Conservation (phyloP, 2,113 vertebrate species). For the Entelurus aequoreus region DNA sequence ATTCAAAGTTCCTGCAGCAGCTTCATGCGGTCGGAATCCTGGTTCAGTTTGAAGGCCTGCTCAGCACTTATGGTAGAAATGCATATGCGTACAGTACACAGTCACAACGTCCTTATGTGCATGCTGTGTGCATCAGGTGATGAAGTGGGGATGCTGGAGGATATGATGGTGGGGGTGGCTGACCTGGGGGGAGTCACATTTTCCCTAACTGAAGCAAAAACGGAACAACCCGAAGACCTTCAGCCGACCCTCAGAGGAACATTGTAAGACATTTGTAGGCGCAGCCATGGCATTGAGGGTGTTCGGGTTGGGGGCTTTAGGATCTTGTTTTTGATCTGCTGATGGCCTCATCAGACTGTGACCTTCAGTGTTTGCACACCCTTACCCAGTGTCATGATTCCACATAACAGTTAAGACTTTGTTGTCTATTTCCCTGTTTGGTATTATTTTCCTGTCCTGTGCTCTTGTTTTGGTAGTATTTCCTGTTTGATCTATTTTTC, state of each 20-base stretch:
- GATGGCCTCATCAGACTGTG: neutral
- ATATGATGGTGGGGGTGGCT: constrained; percentile 85
- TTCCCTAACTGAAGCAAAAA: constrained; percentile 76
- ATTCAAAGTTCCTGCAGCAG: constrained; percentile 78
- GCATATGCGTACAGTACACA: constrained; percentile 14
- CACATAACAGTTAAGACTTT: no score
- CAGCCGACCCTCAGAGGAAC: constrained; percentile 78
- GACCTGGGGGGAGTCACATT: constrained; percentile 80
- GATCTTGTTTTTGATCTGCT: no score
- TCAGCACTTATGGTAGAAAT: constrained; percentile 81
- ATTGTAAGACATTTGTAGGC: constrained; percentile 64
- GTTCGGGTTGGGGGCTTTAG: no score
- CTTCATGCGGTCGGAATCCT: constrained; percentile 80
- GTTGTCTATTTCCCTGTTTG: no score
- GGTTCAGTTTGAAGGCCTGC: constrained; percentile 83
- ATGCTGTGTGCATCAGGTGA: constrained; percentile 70
- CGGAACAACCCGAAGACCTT: constrained; percentile 66
- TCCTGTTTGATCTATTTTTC: no score
- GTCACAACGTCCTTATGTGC: constrained; percentile 10
- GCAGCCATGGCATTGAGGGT: neutral
- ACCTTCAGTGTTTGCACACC: neutral
- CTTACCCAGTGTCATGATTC: no score
- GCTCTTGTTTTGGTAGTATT: no score
- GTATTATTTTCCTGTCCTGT: no score
- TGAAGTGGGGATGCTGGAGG: constrained; percentile 87